Conservation (phyloP, 2,113 vertebrate genomes). For the Syngnathus floridae region DNA sequence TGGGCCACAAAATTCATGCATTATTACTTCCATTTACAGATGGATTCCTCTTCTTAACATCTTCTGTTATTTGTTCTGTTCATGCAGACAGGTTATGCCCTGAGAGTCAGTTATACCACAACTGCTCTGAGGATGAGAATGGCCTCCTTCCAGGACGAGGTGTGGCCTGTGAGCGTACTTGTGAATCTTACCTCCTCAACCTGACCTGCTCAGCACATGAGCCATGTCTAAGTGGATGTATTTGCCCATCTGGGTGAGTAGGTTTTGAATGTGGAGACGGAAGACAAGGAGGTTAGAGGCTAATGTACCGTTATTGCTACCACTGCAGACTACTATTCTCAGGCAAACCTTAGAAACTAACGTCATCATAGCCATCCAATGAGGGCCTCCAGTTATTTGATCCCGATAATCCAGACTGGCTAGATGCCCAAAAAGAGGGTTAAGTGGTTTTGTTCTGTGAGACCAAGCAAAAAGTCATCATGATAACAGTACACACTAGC, state of each 20-base stretch:
- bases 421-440: constrained; percentile 46
- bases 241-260: constrained; percentile 85
- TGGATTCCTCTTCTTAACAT: not conserved
- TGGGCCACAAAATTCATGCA: not conserved
- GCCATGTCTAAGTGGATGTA: constrained; percentile 85
- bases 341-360: constrained; percentile 3
- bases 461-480: constrained; percentile 39
- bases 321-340: not conserved
- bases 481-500: constrained; percentile 22
- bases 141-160: constrained; percentile 64
- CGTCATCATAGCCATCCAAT: constrained; percentile 9
- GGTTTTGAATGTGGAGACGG: not conserved
- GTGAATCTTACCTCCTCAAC: constrained; percentile 89
- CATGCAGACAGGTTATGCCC: constrained; percentile 75
- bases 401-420: constrained; percentile 46
- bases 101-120: constrained; percentile 78
- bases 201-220: constrained; percentile 76
- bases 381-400: constrained; percentile 45
- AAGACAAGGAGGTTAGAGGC: not conserved
- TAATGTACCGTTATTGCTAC: not conserved
- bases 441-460: constrained; percentile 60
- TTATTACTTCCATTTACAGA: not conserved
- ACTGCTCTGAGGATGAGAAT: constrained; percentile 72
- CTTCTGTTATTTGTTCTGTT: not conserved
- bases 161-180: constrained; percentile 78